Conservation (phyloP, 1,140 invertebrate genomes). For the Steinernema feltiae region DNA sequence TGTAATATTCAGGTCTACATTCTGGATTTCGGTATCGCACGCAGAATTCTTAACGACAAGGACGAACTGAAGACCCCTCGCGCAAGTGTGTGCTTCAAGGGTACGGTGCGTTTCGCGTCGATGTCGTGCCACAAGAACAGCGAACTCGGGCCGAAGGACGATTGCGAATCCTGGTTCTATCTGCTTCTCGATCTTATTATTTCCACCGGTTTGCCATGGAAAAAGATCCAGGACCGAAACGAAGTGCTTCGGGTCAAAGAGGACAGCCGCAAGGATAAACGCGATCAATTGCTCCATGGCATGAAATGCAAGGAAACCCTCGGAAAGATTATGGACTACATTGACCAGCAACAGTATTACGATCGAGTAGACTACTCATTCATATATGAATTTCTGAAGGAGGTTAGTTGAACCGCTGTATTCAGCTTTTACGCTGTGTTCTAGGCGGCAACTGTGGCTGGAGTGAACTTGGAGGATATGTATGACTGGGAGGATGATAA, state of each 20-base stretch:
- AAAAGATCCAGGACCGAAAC: constrained; percentile 37
- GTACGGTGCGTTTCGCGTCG: constrained; percentile 41
- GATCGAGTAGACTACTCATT: constrained; percentile 44
- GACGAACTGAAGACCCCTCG: constrained; percentile 41
- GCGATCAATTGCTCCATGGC: neutral
- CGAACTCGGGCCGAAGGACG: constrained; percentile 44
- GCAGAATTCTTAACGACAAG: constrained; percentile 35
- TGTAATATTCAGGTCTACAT: constrained; percentile 30
- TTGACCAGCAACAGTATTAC: constrained; percentile 30
- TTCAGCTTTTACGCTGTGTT: neutral
- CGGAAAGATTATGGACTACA: constrained; percentile 30
- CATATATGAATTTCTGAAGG: constrained; percentile 36
- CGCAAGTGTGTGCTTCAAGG: constrained; percentile 33
- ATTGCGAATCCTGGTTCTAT: constrained; percentile 47
- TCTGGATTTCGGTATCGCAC: constrained; percentile 43
- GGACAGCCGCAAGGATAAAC: constrained; percentile 27
- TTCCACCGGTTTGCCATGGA: constrained; percentile 33
- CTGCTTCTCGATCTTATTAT: constrained; percentile 37
- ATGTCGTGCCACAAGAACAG: constrained; percentile 30
- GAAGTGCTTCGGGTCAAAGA: constrained; percentile 32
- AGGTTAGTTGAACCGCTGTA: constrained; percentile 18
- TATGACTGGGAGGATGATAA: constrained; percentile 35
- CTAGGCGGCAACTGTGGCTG: constrained; percentile 17
- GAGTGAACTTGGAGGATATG: constrained; percentile 20
- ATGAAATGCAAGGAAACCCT: constrained; percentile 21